Evolutionary conservation across 2,888 invertebrate species (phyloP).

Genomic region (Notodonta dromedarius): DNA sequence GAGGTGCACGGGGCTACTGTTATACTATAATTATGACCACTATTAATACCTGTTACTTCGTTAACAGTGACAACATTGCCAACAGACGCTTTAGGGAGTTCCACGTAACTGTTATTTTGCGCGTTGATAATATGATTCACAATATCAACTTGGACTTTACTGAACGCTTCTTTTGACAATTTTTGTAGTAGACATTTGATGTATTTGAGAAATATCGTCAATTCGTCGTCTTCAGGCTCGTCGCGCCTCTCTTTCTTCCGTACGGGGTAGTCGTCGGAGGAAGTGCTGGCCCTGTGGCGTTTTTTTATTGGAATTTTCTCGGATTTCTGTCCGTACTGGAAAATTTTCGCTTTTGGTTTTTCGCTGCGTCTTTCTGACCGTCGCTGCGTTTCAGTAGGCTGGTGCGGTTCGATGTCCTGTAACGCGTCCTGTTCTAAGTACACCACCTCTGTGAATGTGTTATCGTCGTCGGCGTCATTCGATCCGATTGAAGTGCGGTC

Average conservation of each 20-base stretch:
- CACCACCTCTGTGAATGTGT: constrained; percentile 49
- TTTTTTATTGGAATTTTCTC: constrained; percentile 5
- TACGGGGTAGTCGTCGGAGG: constrained; percentile 16
- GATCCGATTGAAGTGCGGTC: constrained; percentile 32
- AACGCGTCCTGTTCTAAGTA: constrained; percentile 48
- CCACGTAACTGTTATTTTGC: constrained; percentile 22
- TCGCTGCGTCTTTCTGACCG: not conserved
- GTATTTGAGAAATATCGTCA: constrained; percentile 58
- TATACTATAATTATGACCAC: not conserved
- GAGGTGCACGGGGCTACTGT: constrained; percentile 1
- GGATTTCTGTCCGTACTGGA: not conserved
- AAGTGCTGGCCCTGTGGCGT: constrained; percentile 9
- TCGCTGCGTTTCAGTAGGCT: constrained; percentile 8
- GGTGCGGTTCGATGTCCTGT: constrained; percentile 8
- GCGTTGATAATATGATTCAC: constrained; percentile 60
- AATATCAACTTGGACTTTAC: constrained; percentile 61
- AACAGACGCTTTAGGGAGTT: not conserved
- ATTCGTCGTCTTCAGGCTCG: constrained; percentile 38
- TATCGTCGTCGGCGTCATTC: constrained; percentile 28
- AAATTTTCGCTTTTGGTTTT: constrained; percentile 5
- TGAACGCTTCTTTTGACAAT: constrained; percentile 46
- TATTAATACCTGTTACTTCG: not conserved
- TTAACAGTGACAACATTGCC: not conserved
- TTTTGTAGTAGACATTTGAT: constrained; percentile 55
- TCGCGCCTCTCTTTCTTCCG: constrained; percentile 5